These are phyloP conservation scores for Gnathonemus echidnorhynchus DNA, from an alignment of 2,113 vertebrate species.

Conservation along the genomic window DNA sequence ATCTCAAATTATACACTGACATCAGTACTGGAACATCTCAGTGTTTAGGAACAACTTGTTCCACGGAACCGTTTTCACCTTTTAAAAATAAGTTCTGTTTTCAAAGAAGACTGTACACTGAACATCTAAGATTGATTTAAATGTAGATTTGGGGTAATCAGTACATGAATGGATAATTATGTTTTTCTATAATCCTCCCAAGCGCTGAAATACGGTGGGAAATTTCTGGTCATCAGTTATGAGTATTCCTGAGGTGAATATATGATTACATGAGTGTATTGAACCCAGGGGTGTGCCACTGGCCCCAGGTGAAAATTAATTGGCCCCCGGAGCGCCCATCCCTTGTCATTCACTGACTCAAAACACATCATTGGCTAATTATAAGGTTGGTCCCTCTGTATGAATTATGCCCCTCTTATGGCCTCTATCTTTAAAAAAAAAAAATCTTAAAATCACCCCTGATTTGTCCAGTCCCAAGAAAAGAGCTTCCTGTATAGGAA, in stretches of 20 bases:
- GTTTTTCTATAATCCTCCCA: neutral
- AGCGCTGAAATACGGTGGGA: neutral
- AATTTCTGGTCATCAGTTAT: neutral
- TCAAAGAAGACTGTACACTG: neutral
- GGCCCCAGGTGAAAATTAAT: neutral
- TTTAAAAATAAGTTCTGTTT: neutral
- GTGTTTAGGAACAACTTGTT: neutral
- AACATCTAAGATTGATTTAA: neutral
- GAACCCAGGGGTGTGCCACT: neutral
- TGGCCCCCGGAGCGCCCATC: neutral
- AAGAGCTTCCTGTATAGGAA: neutral
- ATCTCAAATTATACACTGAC: neutral
- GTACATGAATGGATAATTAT: neutral
- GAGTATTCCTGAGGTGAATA: neutral
- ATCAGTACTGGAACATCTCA: neutral
- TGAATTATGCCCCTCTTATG: neutral
- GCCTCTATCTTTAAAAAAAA: neutral
- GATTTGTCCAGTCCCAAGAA: neutral
- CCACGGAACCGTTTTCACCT: neutral
- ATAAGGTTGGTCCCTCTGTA: neutral
- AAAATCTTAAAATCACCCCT: neutral
- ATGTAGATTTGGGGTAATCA: neutral
- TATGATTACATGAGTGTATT: neutral
- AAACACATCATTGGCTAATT: neutral
- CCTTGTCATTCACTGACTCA: neutral